Conservation (phyloP, 2,888 invertebrate genomes). For the Onthophagus sagittarius region DNA sequence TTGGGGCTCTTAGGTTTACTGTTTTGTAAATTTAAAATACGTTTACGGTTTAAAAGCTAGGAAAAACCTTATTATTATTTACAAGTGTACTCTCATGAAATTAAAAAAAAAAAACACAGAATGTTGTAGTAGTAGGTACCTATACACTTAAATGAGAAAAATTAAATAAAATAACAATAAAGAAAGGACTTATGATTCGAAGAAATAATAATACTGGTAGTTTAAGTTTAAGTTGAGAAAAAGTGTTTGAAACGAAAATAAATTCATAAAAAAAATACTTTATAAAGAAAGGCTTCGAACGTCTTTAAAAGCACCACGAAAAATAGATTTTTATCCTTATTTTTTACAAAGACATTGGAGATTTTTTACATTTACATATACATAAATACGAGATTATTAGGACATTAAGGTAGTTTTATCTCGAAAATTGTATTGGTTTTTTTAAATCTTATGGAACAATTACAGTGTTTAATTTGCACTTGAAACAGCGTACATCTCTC, state of each 20-base stretch:
- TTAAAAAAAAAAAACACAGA: background rate
- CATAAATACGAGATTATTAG: background rate
- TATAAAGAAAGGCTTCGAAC: background rate
- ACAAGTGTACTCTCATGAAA: background rate
- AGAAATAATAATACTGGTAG: background rate
- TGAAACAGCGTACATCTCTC: background rate
- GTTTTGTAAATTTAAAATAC: background rate
- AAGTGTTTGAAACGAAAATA: background rate
- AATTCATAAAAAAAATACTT: background rate
- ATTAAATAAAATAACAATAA: background rate
- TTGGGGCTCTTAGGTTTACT: background rate
- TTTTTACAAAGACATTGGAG: background rate
- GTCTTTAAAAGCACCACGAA: background rate
- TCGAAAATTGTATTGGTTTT: background rate
- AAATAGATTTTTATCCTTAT: background rate
- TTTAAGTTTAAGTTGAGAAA: background rate
- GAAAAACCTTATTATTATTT: background rate
- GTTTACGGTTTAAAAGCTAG: background rate
- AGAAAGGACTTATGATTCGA: background rate
- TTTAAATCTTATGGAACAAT: background rate
- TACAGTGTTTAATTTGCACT: background rate
- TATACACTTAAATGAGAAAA: background rate
- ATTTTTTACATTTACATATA: background rate
- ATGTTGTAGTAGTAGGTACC: background rate
- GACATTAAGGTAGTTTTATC: background rate